These are phyloP conservation scores for Xenopus laevis DNA, from an alignment of 2,113 vertebrate species.

Conservation along the genomic window DNA sequence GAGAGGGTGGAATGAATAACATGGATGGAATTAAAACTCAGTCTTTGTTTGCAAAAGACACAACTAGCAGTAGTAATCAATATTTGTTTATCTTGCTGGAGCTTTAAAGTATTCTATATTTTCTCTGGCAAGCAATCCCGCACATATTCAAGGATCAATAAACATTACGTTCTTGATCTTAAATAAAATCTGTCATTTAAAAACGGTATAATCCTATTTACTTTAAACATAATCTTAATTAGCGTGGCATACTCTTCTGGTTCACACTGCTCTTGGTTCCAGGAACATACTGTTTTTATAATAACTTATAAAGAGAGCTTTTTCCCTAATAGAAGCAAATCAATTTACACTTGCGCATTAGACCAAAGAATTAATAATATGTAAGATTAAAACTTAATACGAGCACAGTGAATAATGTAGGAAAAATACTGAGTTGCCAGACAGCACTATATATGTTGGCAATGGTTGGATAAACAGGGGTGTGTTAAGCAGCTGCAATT, in stretches of 20 bases:
- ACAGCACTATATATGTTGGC: not conserved
- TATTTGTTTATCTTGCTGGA: not conserved
- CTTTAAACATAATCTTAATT: slow-evolving; percentile 4
- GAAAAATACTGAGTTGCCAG: not conserved
- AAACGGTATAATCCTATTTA: not conserved
- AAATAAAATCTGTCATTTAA: slow-evolving; percentile 1
- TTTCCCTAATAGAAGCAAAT: not conserved
- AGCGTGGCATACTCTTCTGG: not conserved
- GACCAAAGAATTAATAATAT: not conserved
- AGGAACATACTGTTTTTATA: not conserved
- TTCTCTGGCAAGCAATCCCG: not conserved
- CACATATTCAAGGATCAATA: not conserved
- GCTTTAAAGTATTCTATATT: not conserved
- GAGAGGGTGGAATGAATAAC: slow-evolving; percentile 11
- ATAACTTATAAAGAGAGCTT: not conserved
- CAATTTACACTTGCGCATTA: not conserved
- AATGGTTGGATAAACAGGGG: not conserved
- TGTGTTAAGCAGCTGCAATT: no score
- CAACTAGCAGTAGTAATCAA: not conserved
- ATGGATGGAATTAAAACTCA: slow-evolving; percentile 11
- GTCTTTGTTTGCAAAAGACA: not conserved
- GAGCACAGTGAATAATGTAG: not conserved
- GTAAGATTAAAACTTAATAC: not conserved
- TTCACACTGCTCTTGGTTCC: not conserved
- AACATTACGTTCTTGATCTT: not conserved